phyloP scores from a whole-genome alignment of 92 coral and sea anemone genomes.

The Bergia puertoricense region DNA sequence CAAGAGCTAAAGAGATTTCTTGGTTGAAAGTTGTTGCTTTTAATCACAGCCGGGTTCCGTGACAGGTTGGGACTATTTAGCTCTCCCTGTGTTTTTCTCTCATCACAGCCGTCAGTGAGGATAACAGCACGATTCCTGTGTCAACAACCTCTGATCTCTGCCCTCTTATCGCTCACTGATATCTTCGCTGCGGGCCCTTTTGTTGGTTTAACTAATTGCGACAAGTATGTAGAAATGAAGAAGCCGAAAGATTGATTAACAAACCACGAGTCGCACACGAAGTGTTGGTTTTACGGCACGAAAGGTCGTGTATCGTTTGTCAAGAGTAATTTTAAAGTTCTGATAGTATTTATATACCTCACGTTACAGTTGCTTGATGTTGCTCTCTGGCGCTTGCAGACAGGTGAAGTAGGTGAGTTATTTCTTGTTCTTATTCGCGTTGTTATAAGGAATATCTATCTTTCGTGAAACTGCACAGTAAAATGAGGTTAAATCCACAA shows the following conservation, averaged over 20 bases:
- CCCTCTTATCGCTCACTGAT: constrained; percentile 18
- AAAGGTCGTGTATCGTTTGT: background rate
- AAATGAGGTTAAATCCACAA: too few species aligned
- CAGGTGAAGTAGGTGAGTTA: constrained; percentile 7
- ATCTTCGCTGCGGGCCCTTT: constrained; percentile 36
- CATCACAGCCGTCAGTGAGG: constrained; percentile 15
- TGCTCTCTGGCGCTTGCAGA: background rate
- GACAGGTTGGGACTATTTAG: constrained; percentile 12
- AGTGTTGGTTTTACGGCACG: constrained; percentile 9
- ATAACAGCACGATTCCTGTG: constrained; percentile 13
- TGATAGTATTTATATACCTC: background rate
- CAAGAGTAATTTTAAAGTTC: background rate
- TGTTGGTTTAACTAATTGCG: constrained; percentile 18
- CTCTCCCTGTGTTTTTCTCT: background rate
- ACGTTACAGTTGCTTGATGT: background rate
- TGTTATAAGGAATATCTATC: too few species aligned
- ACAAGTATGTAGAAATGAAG: constrained; percentile 37
- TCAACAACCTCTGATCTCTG: constrained; percentile 24
- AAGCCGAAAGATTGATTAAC: constrained; percentile 14
- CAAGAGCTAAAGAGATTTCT: background rate
- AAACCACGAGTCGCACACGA: constrained; percentile 34
- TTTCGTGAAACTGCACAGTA: too few species aligned
- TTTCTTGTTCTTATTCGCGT: background rate
- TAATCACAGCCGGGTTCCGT: constrained; percentile 1
- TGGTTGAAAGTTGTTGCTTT: background rate